Conservation (phyloP, 2,888 invertebrate species). For the Esperia sulphurella region DNA sequence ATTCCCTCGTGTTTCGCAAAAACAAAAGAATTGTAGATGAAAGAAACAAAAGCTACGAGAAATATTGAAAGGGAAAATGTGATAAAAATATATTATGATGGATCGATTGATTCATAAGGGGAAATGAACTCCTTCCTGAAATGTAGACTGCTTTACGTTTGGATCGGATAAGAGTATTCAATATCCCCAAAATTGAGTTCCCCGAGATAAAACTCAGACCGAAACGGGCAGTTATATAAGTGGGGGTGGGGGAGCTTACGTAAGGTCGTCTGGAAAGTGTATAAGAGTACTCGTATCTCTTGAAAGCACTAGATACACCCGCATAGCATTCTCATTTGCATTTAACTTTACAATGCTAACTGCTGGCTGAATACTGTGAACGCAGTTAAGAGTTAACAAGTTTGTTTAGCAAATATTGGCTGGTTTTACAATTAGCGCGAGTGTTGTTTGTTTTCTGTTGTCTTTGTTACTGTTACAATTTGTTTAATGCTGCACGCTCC, state of each 20-base stretch:
- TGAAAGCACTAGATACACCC: constrained; percentile 12
- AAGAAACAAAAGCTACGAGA: constrained; percentile 9
- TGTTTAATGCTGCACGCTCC: not conserved
- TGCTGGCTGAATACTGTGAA: not conserved
- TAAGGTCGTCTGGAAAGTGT: constrained; percentile 55
- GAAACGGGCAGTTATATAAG: constrained; percentile 69
- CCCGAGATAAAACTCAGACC: constrained; percentile 40
- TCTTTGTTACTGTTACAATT: not conserved
- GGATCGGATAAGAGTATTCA: constrained; percentile 26
- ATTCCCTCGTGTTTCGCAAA: constrained; percentile 14
- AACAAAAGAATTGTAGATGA: constrained; percentile 22
- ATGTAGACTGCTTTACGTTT: not conserved
- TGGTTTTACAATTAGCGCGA: no score
- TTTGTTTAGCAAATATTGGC: no score
- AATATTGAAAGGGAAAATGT: not conserved
- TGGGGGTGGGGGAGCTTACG: constrained; percentile 67
- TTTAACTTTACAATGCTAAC: constrained; percentile 2
- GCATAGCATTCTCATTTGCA: not conserved
- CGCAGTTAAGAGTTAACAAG: not conserved
- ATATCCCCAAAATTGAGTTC: constrained; percentile 43
- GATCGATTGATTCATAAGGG: constrained; percentile 1
- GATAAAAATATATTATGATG: not conserved
- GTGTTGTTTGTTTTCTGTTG: not conserved
- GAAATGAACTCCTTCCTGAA: constrained; percentile 2
- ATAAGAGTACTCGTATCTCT: constrained; percentile 31